Base-by-base conservation (phyloP, 2,888 invertebrate genomes). In the Thymelicus lineola region DNA sequence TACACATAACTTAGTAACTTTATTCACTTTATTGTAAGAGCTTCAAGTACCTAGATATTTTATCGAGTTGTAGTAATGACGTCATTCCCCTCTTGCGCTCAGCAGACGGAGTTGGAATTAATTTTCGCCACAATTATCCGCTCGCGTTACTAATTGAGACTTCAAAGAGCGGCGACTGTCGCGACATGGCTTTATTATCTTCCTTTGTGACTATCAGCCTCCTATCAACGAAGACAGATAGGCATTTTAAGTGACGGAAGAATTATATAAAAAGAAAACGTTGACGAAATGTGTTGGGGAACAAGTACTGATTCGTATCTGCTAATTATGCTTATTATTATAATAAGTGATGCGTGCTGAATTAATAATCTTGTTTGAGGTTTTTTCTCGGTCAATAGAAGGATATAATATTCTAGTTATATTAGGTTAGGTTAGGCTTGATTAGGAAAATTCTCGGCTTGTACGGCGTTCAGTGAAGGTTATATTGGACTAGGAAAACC, bases 71-170 rank as follows among this genome's bases (percentile, higher is more conserved):
- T 60, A 38, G 38, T 28, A 71, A 57, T 76, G 73, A 74, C 74
- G 73, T 73, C 74, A 72, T 70, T 74, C 74, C 66, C 74, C 75
- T 75, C 28, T 74, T 75, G 72, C 63, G 64, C 71, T 66, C 15
- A 45, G 61, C 65, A 28, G 60, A 66, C 75, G 76, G 81, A 77
- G 83, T 82, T 87, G 86, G 85, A 91, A 90, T 91, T 91, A 90
- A 92, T 91, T 91, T 86, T 90, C 86, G 86, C 90, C 89, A 88
- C 92, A 91, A 93, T 93, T 91, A 91, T 88, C 83, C 85, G 87
- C 84, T 90, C 92, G 85, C 86, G 85, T 93, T 92, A 87, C 92
- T 91, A 92, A 93, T 91, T 90, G 91, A 88, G 87, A 92, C 92
- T 88, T 92, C 93, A 93, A 93, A 93, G 91, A 82, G 78, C 77